These are phyloP conservation scores for Raphicerus campestris DNA, from an alignment of 2,113 vertebrate genomes.

Conservation along the genomic window DNA sequence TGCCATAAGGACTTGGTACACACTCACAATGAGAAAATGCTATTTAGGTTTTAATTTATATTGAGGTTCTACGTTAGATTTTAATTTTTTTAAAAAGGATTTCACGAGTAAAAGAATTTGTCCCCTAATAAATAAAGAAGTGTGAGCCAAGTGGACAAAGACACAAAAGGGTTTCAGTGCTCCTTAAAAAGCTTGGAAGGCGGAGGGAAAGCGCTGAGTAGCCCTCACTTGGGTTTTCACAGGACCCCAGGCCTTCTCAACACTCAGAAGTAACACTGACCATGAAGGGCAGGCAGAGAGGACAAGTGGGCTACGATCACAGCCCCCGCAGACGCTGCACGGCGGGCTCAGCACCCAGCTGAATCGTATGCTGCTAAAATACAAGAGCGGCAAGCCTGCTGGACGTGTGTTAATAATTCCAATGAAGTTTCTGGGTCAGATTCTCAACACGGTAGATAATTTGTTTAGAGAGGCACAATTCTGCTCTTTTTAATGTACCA, in stretches of 20 bases:
- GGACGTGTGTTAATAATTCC: background rate
- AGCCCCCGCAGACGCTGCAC: accelerated
- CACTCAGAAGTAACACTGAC: background rate
- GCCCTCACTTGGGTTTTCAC: no score
- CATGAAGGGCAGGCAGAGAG: accelerated
- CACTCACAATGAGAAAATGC: background rate
- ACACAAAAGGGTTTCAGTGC: background rate
- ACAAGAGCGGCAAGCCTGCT: no score
- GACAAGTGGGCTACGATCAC: accelerated
- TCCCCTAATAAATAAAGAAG: background rate
- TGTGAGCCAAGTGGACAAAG: background rate
- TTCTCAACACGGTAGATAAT: background rate
- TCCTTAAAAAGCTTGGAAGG: background rate
- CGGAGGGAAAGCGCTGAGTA: accelerated
- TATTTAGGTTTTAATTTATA: background rate
- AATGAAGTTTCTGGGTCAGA: accelerated
- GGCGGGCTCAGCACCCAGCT: background rate
- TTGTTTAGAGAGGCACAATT: background rate
- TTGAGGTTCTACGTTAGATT: background rate
- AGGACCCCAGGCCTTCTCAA: accelerated
- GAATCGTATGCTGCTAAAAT: accelerated
- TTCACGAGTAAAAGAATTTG: background rate
- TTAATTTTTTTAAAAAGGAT: background rate
- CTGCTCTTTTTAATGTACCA: background rate
- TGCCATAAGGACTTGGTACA: no score